A percentile compares a stretch with the other conserved stretches of the same genome.
Conservation (phyloP, 1,140 invertebrate species). For the Drosophila triauraria region DNA sequence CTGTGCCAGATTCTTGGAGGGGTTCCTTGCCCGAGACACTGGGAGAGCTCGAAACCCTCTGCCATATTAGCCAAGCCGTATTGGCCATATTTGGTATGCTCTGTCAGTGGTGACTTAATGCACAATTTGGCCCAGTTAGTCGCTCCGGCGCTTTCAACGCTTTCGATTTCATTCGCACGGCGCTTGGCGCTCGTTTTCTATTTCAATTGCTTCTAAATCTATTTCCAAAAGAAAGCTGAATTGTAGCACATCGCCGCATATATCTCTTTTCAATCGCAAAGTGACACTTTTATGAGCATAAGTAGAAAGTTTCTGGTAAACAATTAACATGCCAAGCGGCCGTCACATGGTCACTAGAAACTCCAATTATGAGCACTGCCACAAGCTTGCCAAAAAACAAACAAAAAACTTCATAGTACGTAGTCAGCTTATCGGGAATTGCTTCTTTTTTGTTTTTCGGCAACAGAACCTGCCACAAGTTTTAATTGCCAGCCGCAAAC, state of each 20-base stretch:
- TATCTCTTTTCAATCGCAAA: slow-evolving; percentile 73
- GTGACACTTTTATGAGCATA: slow-evolving; percentile 79
- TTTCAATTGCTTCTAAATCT: slow-evolving; percentile 83
- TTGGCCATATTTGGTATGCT: slow-evolving; percentile 73
- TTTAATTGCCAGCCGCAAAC: slow-evolving; percentile 66
- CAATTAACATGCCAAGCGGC: slow-evolving; percentile 74
- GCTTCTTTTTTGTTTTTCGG: slow-evolving; percentile 2
- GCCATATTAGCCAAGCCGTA: background rate
- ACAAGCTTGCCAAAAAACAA: slow-evolving; percentile 54
- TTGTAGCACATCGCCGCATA: slow-evolving; percentile 60
- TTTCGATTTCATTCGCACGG: slow-evolving; percentile 76
- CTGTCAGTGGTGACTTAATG: slow-evolving; percentile 67
- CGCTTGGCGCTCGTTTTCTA: slow-evolving; percentile 60
- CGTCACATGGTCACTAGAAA: slow-evolving; percentile 51
- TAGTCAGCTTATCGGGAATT: slow-evolving; percentile 30
- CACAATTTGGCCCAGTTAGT: slow-evolving; percentile 73
- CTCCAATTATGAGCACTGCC: slow-evolving; percentile 58
- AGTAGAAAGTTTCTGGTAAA: slow-evolving; percentile 75
- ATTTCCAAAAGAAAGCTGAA: slow-evolving; percentile 74
- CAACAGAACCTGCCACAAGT: slow-evolving; percentile 58
- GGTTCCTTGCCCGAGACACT: slow-evolving; percentile 10
- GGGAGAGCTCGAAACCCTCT: background rate
- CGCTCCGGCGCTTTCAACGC: slow-evolving; percentile 66
- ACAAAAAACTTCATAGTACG: slow-evolving; percentile 8
- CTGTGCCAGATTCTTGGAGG: slow-evolving; percentile 73